Base-by-base conservation (phyloP, 2,797 vertebrate species). In the Gouania willdenowi region DNA sequence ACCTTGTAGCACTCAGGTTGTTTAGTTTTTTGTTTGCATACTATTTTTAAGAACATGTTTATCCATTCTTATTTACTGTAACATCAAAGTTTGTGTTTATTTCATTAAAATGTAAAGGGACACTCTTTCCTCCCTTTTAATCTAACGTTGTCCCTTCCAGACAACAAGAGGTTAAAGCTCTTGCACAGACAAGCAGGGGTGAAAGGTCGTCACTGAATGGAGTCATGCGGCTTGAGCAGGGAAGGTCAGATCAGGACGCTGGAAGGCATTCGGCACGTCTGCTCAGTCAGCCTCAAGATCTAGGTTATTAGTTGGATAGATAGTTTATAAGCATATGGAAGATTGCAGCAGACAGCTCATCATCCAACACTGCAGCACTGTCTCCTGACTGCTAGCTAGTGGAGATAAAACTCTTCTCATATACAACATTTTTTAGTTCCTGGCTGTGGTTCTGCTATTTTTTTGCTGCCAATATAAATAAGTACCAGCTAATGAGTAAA, bases 121-220 rank as follows among this genome's bases (percentile, higher is more conserved):
- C 5, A 5, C 32, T 45, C 3, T 8, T 45, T 43, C 22, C 2
- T 15, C 27, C 34, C 2, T 5, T 5, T 4, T 29, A 20, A 5
- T 12, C 8, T 3, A 2, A 20, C 20, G n/a, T 8, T 24, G 28
- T 25, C 4, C 12, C 20, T 16, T 35, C 14, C 34, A 45, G 43
- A 63, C 44, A 5, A 23, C 12, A 53, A 69, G 47, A 41, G 54
- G 64, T 71, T 77, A 74, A 75, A 25, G 15, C 59, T 50, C 37
- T 46, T 41, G 43, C 30, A 35, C 48, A 55, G 46, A 75, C 61
- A 43, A 41, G 38, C 32, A 44, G 17, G 35, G 75, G 70, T 77
- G 19, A 79, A 71, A 79, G 79, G 75, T 83, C 63, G 25, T 47
- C 29, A 45, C 39, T 79, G 69, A 77, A 81, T 63, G 53, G 51